A percentile compares a stretch with the other conserved stretches of the same genome.
Evolutionary conservation across 2,888 invertebrate genomes (phyloP).

Genomic region (Hyposoter didymator): DNA sequence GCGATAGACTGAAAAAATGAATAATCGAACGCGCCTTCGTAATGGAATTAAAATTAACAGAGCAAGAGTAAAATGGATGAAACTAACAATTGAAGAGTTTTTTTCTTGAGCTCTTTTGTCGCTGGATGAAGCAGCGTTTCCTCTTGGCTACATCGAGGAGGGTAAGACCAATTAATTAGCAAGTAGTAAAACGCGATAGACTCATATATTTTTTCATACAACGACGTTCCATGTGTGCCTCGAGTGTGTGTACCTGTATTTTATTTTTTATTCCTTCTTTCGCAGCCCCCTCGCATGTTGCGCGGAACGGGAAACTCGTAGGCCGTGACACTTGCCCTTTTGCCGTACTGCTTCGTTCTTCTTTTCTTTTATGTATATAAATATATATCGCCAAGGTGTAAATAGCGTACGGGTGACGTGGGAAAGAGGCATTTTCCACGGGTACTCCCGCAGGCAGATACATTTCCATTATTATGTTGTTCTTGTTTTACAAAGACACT

Average conservation of each 20-base stretch:
- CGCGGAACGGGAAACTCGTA: constrained; percentile 55
- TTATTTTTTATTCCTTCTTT: constrained; percentile 8
- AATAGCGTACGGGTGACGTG: constrained; percentile 34
- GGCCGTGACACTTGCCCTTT: constrained; percentile 68
- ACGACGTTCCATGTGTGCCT: constrained; percentile 9
- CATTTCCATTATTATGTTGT: constrained; percentile 13
- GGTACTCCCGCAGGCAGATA: constrained; percentile 36
- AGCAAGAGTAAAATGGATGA: background rate
- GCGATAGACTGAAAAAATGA: background rate
- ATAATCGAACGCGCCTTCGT: background rate
- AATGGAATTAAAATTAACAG: background rate
- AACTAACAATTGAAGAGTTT: background rate
- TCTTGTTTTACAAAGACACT: background rate
- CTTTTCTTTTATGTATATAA: constrained; percentile 29
- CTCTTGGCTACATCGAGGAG: constrained; percentile 12
- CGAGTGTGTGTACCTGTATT: background rate
- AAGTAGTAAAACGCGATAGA: constrained; percentile 32
- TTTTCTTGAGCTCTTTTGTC: background rate
- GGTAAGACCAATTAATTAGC: constrained; percentile 59
- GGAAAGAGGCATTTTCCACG: constrained; percentile 40
- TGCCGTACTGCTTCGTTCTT: constrained; percentile 44
- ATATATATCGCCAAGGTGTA: constrained; percentile 4
- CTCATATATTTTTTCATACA: constrained; percentile 20
- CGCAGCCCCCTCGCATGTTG: constrained; percentile 20
- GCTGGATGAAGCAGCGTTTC: constrained; percentile 17